Evolutionary conservation across 2,113 vertebrate species (phyloP).

Genomic region (Amia ocellicauda): DNA sequence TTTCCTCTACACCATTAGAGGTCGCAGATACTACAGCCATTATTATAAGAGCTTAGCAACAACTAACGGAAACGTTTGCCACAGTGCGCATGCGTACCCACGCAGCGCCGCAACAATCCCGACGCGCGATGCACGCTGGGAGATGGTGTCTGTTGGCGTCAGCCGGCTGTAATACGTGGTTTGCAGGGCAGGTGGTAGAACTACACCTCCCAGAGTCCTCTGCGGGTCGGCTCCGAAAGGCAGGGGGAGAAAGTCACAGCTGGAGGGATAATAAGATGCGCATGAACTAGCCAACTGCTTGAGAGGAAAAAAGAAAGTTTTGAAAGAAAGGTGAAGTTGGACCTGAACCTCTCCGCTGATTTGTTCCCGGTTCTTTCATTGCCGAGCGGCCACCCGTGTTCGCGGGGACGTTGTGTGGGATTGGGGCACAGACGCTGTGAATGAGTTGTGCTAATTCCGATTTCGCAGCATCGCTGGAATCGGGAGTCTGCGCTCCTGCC

Average conservation of each 20-base stretch:
- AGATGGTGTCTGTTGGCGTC: slow-evolving; percentile 52
- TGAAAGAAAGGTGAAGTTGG: slow-evolving; percentile 31
- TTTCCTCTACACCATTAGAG: slow-evolving; percentile 36
- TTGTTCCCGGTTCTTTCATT: neutral
- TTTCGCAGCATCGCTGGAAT: slow-evolving; percentile 55
- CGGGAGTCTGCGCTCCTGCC: slow-evolving; percentile 49
- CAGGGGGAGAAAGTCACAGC: slow-evolving; percentile 59
- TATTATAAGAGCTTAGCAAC: slow-evolving; percentile 3
- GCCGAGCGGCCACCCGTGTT: no score
- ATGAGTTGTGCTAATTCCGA: slow-evolving; percentile 35
- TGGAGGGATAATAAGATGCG: slow-evolving; percentile 71
- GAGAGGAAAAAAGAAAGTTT: slow-evolving; percentile 49
- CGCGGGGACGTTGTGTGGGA: no score
- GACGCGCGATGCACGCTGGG: slow-evolving; percentile 38
- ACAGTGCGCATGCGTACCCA: slow-evolving; percentile 54
- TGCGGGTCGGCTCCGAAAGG: slow-evolving; percentile 29
- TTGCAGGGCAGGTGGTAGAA: slow-evolving; percentile 22
- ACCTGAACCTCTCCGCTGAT: slow-evolving; percentile 15
- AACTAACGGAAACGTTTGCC: slow-evolving; percentile 67
- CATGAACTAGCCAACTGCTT: slow-evolving; percentile 60
- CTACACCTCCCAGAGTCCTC: slow-evolving; percentile 47
- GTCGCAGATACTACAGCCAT: slow-evolving; percentile 40
- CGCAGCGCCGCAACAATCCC: neutral
- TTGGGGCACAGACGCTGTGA: no score
- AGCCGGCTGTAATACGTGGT: neutral